Conservation (phyloP, 2,797 vertebrate species). For the Gymnoscopelus microlampas region DNA sequence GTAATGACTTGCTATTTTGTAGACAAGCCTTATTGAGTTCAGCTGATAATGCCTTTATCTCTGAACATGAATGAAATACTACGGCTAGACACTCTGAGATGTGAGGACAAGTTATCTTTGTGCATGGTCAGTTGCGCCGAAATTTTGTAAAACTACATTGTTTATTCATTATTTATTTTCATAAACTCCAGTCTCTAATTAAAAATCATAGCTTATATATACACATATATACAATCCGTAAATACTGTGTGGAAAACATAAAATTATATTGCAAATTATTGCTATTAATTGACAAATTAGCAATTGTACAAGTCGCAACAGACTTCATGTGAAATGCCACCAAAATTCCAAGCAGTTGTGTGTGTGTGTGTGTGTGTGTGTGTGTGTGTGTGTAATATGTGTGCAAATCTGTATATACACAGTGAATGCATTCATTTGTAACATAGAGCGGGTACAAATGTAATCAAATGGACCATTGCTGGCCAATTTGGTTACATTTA, state of each 20-base stretch:
- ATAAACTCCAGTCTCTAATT: background rate
- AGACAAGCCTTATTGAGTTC: conserved; percentile 32
- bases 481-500: too few relatives aligned
- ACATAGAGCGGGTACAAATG: background rate
- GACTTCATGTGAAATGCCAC: too few relatives aligned
- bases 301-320: too few relatives aligned
- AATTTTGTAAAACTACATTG: too few relatives aligned
- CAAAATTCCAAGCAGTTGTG: too few relatives aligned
- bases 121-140: background rate
- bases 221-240: background rate
- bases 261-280: too few relatives aligned
- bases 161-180: background rate
- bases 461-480: too few relatives aligned
- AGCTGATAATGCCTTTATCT: conserved; percentile 36
- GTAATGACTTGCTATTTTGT: conserved; percentile 40
- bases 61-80: conserved; percentile 9
- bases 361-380: background rate
- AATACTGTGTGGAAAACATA: too few relatives aligned
- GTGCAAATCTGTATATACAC: too few relatives aligned
- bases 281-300: too few relatives aligned
- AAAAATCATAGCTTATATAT: conserved; percentile 13
- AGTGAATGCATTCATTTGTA: too few relatives aligned
- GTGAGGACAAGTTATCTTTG: conserved; percentile 18
- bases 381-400: conserved; percentile 14
- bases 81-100: conserved; percentile 6